phyloP scores from a whole-genome alignment of 2,797 vertebrate species.

The Girardinus metallicus region DNA sequence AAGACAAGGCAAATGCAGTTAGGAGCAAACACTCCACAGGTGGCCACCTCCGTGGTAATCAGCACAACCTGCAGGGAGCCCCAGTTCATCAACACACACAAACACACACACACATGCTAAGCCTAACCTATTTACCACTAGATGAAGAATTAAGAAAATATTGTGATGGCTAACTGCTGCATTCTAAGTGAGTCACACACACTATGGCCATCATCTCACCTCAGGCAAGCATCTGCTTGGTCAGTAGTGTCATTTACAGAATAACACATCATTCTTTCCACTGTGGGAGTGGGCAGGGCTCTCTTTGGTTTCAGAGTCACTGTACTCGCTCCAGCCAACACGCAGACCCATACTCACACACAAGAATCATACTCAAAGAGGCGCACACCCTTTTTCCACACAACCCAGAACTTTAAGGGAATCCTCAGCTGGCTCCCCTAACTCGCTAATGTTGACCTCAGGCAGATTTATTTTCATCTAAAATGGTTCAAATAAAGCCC shows the following conservation, averaged over 20 bases:
- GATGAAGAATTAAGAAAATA: constrained; percentile 12
- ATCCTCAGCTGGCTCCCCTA: constrained; percentile 46
- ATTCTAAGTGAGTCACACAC: constrained; percentile 49
- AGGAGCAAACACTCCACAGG: constrained; percentile 50
- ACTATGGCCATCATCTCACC: constrained; percentile 65
- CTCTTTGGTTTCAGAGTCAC: constrained; percentile 73
- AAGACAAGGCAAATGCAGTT: constrained; percentile 40
- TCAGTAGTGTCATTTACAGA: constrained; percentile 74
- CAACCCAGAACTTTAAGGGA: constrained; percentile 57
- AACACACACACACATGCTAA: not conserved
- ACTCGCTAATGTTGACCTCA: constrained; percentile 33
- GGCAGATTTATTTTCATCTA: constrained; percentile 63
- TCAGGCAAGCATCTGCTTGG: constrained; percentile 69
- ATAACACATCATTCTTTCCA: constrained; percentile 79
- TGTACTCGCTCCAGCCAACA: constrained; percentile 64
- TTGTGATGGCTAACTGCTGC: constrained; percentile 33
- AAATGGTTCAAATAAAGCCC: constrained; percentile 52
- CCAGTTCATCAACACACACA: constrained; percentile 10
- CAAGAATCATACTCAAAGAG: constrained; percentile 24
- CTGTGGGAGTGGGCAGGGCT: constrained; percentile 76
- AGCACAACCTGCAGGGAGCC: constrained; percentile 25
- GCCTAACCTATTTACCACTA: not conserved
- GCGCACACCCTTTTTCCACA: constrained; percentile 48
- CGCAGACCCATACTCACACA: constrained; percentile 34
- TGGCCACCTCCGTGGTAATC: constrained; percentile 38